phyloP scores from a whole-genome alignment of 1,140 invertebrate species.

The Arctopsyche grandis region DNA sequence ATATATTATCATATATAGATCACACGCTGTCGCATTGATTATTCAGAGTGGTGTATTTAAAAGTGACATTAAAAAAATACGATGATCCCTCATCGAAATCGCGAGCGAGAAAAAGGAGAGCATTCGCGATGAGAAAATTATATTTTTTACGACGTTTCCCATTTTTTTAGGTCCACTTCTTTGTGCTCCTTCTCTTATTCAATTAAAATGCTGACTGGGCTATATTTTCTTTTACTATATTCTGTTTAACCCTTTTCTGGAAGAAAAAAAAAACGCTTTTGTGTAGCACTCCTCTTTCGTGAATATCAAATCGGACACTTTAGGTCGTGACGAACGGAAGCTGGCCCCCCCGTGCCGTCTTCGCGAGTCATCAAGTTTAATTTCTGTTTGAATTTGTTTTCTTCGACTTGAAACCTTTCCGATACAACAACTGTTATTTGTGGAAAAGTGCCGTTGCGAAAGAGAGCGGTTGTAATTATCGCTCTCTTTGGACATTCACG shows the following conservation, averaged over 20 bases:
- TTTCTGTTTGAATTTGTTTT: constrained; percentile 5
- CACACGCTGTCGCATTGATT: background rate
- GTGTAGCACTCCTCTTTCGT: no score
- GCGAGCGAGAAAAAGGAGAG: background rate
- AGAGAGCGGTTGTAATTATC: constrained; percentile 2
- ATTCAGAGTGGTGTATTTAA: background rate
- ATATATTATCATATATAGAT: background rate
- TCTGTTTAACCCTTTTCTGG: no score
- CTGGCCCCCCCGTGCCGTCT: background rate
- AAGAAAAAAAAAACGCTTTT: no score
- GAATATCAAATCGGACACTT: no score
- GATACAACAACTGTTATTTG: constrained; percentile 12
- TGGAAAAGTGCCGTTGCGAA: background rate
- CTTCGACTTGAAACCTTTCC: background rate
- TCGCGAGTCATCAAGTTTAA: background rate
- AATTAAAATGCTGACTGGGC: no score
- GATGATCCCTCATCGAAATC: background rate
- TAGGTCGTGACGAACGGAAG: no score
- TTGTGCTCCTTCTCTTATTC: no score
- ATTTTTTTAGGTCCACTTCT: no score
- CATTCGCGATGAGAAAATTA: background rate
- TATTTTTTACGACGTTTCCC: background rate
- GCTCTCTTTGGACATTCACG: constrained; percentile 3
- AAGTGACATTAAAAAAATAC: constrained; percentile 1
- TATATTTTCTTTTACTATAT: no score